Percentiles rank a stretch among this genome's conserved stretches.
Evolutionary conservation across 2,797 vertebrate species (phyloP).

Genomic region (Synaphobranchus kaupii): DNA sequence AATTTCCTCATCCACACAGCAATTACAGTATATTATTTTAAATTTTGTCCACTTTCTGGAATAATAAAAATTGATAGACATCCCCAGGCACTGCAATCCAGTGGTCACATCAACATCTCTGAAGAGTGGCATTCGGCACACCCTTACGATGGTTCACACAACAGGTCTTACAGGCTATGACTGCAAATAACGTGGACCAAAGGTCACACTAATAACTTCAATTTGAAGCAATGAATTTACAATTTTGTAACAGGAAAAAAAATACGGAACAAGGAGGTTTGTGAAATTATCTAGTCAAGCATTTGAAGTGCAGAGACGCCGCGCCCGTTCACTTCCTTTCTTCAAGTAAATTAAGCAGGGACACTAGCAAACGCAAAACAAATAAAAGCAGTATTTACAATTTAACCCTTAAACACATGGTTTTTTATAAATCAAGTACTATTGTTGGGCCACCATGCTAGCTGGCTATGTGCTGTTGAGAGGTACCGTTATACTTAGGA

Average conservation of each 20-base stretch:
- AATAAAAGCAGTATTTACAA: slow-evolving; percentile 35
- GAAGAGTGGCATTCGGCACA: slow-evolving; percentile 24
- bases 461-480: slow-evolving; percentile 4
- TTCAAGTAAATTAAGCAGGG: slow-evolving; percentile 28
- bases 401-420: slow-evolving; percentile 28
- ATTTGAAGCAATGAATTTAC: slow-evolving; percentile 60
- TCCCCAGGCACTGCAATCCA: slow-evolving; percentile 33
- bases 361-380: background rate
- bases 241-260: slow-evolving; percentile 33
- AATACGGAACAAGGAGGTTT: background rate
- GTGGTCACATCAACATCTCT: slow-evolving; percentile 6
- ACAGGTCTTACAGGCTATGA: slow-evolving; percentile 32
- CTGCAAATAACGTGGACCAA: slow-evolving; percentile 46
- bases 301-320: slow-evolving; percentile 29
- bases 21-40: background rate
- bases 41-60: slow-evolving; percentile 30
- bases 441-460: slow-evolving; percentile 30
- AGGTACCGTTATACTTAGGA: slow-evolving; percentile 5
- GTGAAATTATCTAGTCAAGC: slow-evolving; percentile 19
- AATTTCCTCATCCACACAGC: background rate
- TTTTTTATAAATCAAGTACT: slow-evolving; percentile 26
- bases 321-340: slow-evolving; percentile 21
- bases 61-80: slow-evolving; percentile 33
- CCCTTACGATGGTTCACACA: slow-evolving; percentile 16
- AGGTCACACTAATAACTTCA: slow-evolving; percentile 56